A percentile compares a stretch with the other conserved stretches of the same genome.
phyloP scores from a whole-genome alignment of 2,113 vertebrate genomes.

The Prochilodus magdalenae region DNA sequence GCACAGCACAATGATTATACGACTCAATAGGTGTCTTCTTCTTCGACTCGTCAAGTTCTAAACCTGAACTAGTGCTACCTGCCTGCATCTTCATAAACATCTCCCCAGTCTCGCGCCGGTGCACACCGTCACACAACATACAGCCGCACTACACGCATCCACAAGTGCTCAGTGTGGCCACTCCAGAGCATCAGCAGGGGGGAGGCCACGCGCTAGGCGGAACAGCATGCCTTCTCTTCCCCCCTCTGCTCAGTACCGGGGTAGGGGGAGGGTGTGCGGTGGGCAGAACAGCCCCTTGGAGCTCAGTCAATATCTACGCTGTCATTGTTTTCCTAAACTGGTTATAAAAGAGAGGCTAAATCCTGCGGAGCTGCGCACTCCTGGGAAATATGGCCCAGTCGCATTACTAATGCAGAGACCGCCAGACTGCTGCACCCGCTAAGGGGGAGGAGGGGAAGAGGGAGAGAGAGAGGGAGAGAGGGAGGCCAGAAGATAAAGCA shows the following conservation, averaged over 20 bases:
- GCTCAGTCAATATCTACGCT: conserved; percentile 74
- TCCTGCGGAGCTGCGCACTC: conserved; percentile 76
- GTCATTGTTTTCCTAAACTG: conserved; percentile 84
- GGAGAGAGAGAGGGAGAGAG: conserved; percentile 41
- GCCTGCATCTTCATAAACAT: not conserved
- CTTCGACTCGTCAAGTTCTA: not conserved
- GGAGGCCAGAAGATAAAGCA: conserved; percentile 54
- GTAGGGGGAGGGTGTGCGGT: conserved; percentile 49
- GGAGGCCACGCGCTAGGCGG: conserved; percentile 2
- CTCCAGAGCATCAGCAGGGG: not conserved
- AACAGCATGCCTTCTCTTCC: conserved; percentile 44
- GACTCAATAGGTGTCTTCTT: not conserved
- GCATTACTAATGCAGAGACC: conserved; percentile 74
- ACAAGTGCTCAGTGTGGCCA: conserved; percentile 8
- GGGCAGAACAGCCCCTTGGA: conserved; percentile 62
- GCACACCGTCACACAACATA: conserved; percentile 8
- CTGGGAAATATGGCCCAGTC: conserved; percentile 84
- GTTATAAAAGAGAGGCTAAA: conserved; percentile 79
- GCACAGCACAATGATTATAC: not conserved
- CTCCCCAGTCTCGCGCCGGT: conserved; percentile 6
- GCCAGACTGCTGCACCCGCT: conserved; percentile 61
- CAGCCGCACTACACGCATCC: not conserved
- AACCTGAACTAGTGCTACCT: not conserved
- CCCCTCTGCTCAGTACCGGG: conserved; percentile 18
- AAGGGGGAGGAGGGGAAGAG: conserved; percentile 38